These are phyloP conservation scores for Glaucopsyche alexis DNA, from an alignment of 2,888 invertebrate genomes.

Conservation along the genomic window DNA sequence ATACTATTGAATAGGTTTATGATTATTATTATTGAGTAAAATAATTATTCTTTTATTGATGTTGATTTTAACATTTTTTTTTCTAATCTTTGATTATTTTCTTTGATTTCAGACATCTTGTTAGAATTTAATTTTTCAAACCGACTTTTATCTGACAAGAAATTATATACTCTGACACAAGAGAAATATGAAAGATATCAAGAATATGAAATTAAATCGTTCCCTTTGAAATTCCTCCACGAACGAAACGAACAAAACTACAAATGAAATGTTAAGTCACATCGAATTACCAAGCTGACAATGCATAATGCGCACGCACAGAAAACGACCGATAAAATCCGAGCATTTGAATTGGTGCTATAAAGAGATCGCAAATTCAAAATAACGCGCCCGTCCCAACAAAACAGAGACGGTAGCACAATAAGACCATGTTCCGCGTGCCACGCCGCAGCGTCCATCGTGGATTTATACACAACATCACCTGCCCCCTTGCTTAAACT, in stretches of 20 bases:
- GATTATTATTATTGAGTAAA: no score
- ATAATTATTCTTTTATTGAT: no score
- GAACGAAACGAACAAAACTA: slow-evolving; percentile 18
- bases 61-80: no score
- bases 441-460: slow-evolving; percentile 58
- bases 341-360: slow-evolving; percentile 43
- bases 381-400: slow-evolving; percentile 65
- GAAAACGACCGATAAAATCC: slow-evolving; percentile 36
- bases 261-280: slow-evolving; percentile 30
- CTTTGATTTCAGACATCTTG: neutral
- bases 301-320: slow-evolving; percentile 30
- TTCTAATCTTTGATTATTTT: no score
- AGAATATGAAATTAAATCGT: neutral
- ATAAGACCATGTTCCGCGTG: slow-evolving; percentile 76
- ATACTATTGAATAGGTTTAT: no score
- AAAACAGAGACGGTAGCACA: slow-evolving; percentile 55
- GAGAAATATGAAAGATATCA: neutral
- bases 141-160: neutral
- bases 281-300: slow-evolving; percentile 32
- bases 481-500: slow-evolving; percentile 51
- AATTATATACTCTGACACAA: neutral
- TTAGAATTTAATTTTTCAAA: neutral
- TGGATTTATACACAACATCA: slow-evolving; percentile 66
- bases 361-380: slow-evolving; percentile 62
- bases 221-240: slow-evolving; percentile 11